Evolutionary conservation across 1,140 invertebrate species (phyloP).

Genomic region (Anadara kagoshimensis): DNA sequence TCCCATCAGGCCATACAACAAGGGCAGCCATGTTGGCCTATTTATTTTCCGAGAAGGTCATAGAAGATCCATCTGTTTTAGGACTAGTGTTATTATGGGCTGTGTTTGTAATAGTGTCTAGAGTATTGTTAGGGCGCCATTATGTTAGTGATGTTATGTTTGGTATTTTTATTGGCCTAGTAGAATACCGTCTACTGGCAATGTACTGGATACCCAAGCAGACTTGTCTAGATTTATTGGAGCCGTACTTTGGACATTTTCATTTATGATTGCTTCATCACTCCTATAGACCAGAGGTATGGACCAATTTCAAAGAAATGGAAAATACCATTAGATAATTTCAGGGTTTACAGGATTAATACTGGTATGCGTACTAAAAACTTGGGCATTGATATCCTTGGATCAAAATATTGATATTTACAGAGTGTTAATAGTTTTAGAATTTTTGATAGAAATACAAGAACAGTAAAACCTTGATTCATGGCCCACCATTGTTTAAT

Average conservation of each 20-base stretch:
- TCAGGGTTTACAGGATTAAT: too few species aligned
- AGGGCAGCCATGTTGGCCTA: slow-evolving; percentile 85
- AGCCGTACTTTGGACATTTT: slow-evolving; percentile 63
- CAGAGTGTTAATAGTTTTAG: too few species aligned
- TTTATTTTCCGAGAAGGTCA: slow-evolving; percentile 67
- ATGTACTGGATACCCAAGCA: slow-evolving; percentile 55
- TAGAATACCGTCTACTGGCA: slow-evolving; percentile 81
- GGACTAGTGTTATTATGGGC: slow-evolving; percentile 83
- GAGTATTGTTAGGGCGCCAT: slow-evolving; percentile 88
- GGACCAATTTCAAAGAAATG: too few species aligned
- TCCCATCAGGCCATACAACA: slow-evolving; percentile 96
- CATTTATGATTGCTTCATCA: slow-evolving; percentile 45
- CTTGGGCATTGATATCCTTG: too few species aligned
- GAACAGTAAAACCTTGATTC: too few species aligned
- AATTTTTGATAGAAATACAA: too few species aligned
- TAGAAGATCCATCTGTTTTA: slow-evolving; percentile 36
- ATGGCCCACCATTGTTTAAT: too few species aligned
- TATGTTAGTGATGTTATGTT: slow-evolving; percentile 88
- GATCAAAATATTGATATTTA: too few species aligned
- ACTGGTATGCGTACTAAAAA: too few species aligned
- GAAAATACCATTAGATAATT: too few species aligned
- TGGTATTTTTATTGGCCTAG: slow-evolving; percentile 85
- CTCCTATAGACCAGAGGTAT: too few species aligned
- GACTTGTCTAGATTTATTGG: slow-evolving; percentile 53
- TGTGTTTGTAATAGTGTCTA: slow-evolving; percentile 83